A percentile compares a stretch with the other conserved stretches of the same genome.
Conservation (phyloP, 2,113 vertebrate genomes). For the Alethe diademata region DNA sequence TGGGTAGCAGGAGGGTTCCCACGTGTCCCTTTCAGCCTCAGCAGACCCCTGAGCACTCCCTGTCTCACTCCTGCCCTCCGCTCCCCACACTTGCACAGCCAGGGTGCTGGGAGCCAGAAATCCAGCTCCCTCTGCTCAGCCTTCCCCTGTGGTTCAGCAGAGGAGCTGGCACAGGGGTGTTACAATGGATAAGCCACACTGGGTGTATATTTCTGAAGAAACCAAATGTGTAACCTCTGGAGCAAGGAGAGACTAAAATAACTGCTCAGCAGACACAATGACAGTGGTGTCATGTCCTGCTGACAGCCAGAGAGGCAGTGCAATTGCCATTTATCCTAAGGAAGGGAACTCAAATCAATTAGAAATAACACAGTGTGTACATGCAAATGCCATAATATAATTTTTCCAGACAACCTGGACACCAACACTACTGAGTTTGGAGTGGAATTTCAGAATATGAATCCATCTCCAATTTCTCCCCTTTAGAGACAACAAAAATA, state of each 20-base stretch:
- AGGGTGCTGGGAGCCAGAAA: background rate
- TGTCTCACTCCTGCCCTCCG: background rate
- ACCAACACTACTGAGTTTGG: background rate
- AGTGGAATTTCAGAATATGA: background rate
- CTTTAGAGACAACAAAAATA: slow-evolving; percentile 7
- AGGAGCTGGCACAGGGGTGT: background rate
- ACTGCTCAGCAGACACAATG: background rate
- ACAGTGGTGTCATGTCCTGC: background rate
- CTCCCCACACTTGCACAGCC: background rate
- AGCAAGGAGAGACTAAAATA: background rate
- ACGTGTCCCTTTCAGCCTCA: background rate
- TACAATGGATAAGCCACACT: rapidly evolving
- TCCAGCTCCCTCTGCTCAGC: background rate
- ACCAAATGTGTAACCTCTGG: background rate
- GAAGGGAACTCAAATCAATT: background rate
- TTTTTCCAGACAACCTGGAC: background rate
- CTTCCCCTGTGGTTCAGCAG: background rate
- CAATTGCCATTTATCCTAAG: background rate
- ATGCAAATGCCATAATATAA: background rate
- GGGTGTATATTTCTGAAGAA: background rate
- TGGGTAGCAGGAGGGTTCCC: background rate
- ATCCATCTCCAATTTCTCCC: background rate
- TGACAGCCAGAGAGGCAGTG: background rate
- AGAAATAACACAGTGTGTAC: background rate
- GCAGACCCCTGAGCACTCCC: background rate